phyloP scores from a whole-genome alignment of 2,888 invertebrate species.

The Pristionchus mayeri region DNA sequence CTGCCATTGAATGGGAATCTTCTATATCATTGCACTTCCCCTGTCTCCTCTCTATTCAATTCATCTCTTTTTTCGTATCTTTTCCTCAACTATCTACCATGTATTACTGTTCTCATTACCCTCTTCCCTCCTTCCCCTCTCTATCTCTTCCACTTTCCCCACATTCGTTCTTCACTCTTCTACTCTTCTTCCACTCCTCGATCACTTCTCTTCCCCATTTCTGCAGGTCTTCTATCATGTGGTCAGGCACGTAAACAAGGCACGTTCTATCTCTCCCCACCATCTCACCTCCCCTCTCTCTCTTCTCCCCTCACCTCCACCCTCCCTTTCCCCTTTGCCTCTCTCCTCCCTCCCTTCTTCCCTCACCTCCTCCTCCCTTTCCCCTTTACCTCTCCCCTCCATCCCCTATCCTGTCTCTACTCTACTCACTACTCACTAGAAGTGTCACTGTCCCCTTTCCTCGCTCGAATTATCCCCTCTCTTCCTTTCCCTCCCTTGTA shows the following conservation, averaged over 20 bases:
- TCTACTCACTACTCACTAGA: slow-evolving; percentile 24
- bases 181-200: background rate
- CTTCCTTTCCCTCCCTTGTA: background rate
- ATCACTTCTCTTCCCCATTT: background rate
- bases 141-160: background rate
- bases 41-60: background rate
- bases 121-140: background rate
- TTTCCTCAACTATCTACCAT: background rate
- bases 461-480: slow-evolving; percentile 27
- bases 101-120: background rate
- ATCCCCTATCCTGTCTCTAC: slow-evolving; percentile 1
- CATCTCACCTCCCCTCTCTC: slow-evolving; percentile 15
- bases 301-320: background rate
- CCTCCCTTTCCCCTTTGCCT: background rate
- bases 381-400: background rate
- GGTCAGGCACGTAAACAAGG: slow-evolving; percentile 30
- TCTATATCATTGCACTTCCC: background rate
- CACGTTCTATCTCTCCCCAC: slow-evolving; percentile 15
- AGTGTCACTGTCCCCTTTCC: slow-evolving; percentile 28
- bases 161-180: background rate
- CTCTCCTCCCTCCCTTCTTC: background rate
- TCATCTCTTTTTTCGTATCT: background rate
- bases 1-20: background rate
- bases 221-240: slow-evolving; percentile 35
- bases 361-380: background rate